Evolutionary conservation across 2,797 vertebrate genomes (phyloP).

Genomic region (Cyprinella venusta): DNA sequence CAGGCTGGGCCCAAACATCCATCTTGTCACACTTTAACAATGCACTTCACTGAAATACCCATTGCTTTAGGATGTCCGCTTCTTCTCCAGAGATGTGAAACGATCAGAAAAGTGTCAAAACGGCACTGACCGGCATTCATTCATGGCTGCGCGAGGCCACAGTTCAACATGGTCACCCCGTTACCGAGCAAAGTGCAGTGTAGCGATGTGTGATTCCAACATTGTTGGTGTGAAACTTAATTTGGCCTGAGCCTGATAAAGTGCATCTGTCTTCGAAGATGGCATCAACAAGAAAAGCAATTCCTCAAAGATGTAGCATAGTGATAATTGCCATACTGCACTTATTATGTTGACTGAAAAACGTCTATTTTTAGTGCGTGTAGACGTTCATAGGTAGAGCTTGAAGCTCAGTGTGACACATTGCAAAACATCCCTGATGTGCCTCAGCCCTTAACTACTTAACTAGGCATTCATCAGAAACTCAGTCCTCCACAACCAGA

Average conservation of each 20-base stretch:
- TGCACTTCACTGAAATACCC: slow-evolving; percentile 51
- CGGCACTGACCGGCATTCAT: slow-evolving; percentile 6
- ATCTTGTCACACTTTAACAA: slow-evolving; percentile 71
- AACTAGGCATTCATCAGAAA: slow-evolving; percentile 43
- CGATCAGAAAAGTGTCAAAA: slow-evolving; percentile 30
- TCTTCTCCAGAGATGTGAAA: slow-evolving; percentile 14
- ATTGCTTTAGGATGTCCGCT: slow-evolving; percentile 7
- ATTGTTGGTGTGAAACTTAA: slow-evolving; percentile 46
- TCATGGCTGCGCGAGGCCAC: not conserved
- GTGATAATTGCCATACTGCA: slow-evolving; percentile 51
- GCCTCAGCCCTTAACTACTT: not conserved
- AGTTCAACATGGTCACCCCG: slow-evolving; percentile 17
- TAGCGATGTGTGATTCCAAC: slow-evolving; percentile 7
- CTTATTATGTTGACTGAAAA: slow-evolving; percentile 25
- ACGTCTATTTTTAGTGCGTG: slow-evolving; percentile 34
- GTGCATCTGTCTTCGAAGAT: slow-evolving; percentile 31
- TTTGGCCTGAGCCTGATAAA: slow-evolving; percentile 26
- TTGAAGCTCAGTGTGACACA: not conserved
- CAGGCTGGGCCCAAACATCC: slow-evolving; percentile 67
- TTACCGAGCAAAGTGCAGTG: not conserved
- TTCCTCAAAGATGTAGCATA: slow-evolving; percentile 37
- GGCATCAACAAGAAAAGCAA: slow-evolving; percentile 1
- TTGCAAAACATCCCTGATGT: not conserved
- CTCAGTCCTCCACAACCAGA: slow-evolving; percentile 21
- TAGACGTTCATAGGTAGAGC: not conserved